These are phyloP conservation scores for Cryptocephalus moraei DNA, from an alignment of 2,888 invertebrate genomes.

Conservation along the genomic window DNA sequence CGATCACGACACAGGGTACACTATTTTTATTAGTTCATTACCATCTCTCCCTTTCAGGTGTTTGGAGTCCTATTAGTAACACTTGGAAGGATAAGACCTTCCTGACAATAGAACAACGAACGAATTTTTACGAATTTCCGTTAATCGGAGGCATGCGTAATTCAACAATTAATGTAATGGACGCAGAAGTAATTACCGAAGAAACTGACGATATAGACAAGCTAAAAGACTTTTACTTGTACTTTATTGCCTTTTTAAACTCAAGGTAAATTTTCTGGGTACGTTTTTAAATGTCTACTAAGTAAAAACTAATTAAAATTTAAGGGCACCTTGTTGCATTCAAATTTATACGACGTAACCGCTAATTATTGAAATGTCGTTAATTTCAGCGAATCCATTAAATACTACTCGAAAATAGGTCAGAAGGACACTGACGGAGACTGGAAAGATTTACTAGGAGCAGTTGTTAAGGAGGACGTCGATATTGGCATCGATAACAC, in stretches of 20 bases:
- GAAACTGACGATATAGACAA: slow-evolving; percentile 14
- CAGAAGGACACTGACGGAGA: slow-evolving; percentile 39
- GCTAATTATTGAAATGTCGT: neutral
- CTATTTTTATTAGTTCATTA: neutral
- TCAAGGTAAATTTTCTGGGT: slow-evolving; percentile 11
- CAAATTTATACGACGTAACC: no score
- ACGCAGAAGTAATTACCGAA: slow-evolving; percentile 7
- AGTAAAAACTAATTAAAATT: no score
- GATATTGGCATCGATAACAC: slow-evolving; percentile 52
- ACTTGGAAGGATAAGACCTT: slow-evolving; percentile 11
- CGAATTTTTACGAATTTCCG: slow-evolving; percentile 17
- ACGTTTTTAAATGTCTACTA: no score
- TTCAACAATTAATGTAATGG: slow-evolving; percentile 2
- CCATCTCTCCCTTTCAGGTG: slow-evolving; percentile 9
- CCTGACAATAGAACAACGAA: slow-evolving; percentile 13
- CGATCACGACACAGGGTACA: neutral
- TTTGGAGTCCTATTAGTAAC: slow-evolving; percentile 13
- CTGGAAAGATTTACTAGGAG: slow-evolving; percentile 52
- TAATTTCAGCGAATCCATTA: slow-evolving; percentile 10
- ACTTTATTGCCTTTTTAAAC: slow-evolving; percentile 14
- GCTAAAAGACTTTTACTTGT: slow-evolving; percentile 14
- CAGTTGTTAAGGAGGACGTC: slow-evolving; percentile 44
- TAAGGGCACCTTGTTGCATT: no score
- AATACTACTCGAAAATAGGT: slow-evolving; percentile 29
- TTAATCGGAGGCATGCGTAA: slow-evolving; percentile 17